Base-by-base conservation (phyloP, 1,140 invertebrate genomes). In the Drosophila trapezifrons region DNA sequence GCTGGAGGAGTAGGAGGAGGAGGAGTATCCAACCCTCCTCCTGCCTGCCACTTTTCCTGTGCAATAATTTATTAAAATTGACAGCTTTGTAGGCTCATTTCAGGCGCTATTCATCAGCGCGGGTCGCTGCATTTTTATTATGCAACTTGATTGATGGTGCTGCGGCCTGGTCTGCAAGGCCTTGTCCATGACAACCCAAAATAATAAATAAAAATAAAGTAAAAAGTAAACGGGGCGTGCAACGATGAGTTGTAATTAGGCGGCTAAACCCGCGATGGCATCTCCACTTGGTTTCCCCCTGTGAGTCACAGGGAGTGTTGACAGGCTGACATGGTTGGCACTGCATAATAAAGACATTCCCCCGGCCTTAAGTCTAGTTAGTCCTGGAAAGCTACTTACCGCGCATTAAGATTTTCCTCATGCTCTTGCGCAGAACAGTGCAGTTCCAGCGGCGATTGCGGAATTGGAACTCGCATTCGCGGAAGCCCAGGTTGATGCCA, bases 391-490 rank as follows among this genome's bases (percentile, higher is more conserved):
- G 40, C 22, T 29, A 83, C 84, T 94, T 92, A 96, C 97, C 97
- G 93, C 95, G 95, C 85, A 95, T 92, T 59, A 98, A 93, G 79
- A 97, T 96, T 92, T 96, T 97, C 83, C 95, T 95, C 90, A 97
- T 95, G 65, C 96, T 96, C 65, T 95, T 94, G 73, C 95, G 94
- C 37, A 95, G 93, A 1, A 95, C 95, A 12, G 96, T 97, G 90
- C 97, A 97, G 91, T 97, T 98, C 96, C 96, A 98, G 76, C 95
- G 93, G 52, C 96, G 94, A 87, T 96, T 95, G 32, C 95, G 94
- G 92, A 98, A 97, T 92, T 98, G 97, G 85, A 95, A 95, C 66
- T 97, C 96, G 90, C 96, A 98, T 94, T 98, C 96, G 64, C 93
- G 94, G 70, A 96, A 96, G 15, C 96, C 96, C 51, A 96, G 92